Percentiles rank a stretch among this genome's conserved stretches.
Evolutionary conservation across 2,113 vertebrate species (phyloP).

Genomic region (Osmerus mordax): DNA sequence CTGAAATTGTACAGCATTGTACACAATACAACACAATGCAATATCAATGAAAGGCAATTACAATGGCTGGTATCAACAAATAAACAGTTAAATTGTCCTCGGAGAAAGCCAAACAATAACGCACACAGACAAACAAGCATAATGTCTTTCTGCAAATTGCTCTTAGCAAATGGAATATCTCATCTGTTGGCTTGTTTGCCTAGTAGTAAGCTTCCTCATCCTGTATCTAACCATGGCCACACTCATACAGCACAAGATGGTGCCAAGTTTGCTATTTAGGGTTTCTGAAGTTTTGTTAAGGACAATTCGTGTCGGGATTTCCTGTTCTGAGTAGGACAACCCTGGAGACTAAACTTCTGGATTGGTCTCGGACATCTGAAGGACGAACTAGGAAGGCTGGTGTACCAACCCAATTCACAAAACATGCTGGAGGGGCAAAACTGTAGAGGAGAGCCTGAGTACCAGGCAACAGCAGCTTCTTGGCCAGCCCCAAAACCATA

Average conservation of each 20-base stretch:
- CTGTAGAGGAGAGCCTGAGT: constrained; percentile 8
- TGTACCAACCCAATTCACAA: constrained; percentile 6
- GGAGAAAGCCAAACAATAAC: background rate
- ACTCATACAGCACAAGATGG: constrained; percentile 28
- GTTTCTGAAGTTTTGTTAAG: constrained; percentile 24
- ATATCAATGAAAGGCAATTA: background rate
- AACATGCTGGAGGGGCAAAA: constrained; percentile 18
- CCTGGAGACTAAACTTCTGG: constrained; percentile 54
- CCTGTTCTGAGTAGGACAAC: constrained; percentile 54
- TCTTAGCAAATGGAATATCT: background rate
- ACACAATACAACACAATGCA: background rate
- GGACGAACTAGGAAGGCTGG: constrained; percentile 55
- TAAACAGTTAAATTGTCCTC: background rate
- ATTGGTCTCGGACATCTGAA: constrained; percentile 46
- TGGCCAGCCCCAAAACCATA: constrained; percentile 21
- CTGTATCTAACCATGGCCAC: constrained; percentile 13
- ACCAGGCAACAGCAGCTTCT: constrained; percentile 21
- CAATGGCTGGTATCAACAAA: background rate
- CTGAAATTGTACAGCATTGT: background rate
- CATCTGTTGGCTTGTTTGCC: background rate
- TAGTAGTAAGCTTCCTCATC: background rate
- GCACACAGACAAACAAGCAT: constrained; percentile 7
- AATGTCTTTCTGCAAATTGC: constrained; percentile 5
- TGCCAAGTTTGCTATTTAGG: background rate
- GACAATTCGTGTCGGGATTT: constrained; percentile 34